These are phyloP conservation scores for Andinoacara biseriatus DNA, from an alignment of 2,113 vertebrate genomes.

Conservation along the genomic window DNA sequence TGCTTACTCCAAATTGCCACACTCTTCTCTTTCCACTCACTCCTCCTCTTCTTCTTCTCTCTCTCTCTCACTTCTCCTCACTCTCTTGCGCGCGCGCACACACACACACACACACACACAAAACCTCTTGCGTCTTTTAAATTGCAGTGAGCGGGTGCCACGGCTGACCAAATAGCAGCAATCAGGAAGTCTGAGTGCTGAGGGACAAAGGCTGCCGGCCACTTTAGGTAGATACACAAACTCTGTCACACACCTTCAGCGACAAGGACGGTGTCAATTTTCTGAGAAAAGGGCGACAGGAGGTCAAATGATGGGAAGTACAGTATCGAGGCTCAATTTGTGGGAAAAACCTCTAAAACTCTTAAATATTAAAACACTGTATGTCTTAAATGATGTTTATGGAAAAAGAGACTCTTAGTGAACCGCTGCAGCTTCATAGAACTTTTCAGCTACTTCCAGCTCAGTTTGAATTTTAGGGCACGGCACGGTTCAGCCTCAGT, in stretches of 20 bases:
- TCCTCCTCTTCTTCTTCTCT: background rate
- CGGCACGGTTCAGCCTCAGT: background rate
- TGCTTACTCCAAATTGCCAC: constrained; percentile 73
- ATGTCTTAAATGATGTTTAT: background rate
- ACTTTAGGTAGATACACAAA: constrained; percentile 50
- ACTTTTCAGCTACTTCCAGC: background rate
- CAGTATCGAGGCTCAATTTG: background rate
- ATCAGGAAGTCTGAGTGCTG: constrained; percentile 69
- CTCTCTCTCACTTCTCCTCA: background rate
- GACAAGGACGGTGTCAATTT: background rate
- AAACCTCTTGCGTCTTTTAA: constrained; percentile 47
- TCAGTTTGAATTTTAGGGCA: background rate
- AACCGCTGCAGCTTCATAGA: background rate
- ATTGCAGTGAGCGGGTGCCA: constrained; percentile 64
- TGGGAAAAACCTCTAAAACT: background rate
- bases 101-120: constrained; percentile 9
- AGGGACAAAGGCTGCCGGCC: constrained; percentile 58
- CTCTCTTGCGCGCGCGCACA: background rate
- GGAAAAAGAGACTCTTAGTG: background rate
- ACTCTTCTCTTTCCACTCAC: constrained; percentile 37
- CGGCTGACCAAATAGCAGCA: constrained; percentile 73
- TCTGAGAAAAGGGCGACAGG: background rate
- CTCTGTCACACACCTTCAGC: constrained; percentile 36
- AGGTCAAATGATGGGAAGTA: constrained; percentile 29
- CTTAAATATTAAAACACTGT: background rate